Evolutionary conservation across 2,113 vertebrate species (phyloP).

Genomic region (Ariopsis seemanni): DNA sequence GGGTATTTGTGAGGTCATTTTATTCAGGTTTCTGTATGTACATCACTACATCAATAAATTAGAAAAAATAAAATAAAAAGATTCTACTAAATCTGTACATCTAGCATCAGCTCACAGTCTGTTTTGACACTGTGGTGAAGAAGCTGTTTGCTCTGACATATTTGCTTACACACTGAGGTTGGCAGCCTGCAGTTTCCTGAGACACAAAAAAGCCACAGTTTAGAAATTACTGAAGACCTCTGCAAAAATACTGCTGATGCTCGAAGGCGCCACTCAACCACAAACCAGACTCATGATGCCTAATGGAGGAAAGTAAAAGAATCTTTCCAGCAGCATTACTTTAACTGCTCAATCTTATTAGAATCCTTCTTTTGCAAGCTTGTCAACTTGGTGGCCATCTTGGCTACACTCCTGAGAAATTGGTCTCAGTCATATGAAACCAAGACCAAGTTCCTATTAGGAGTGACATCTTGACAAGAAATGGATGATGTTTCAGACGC

Average conservation of each 20-base stretch:
- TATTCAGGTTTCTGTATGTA: not conserved
- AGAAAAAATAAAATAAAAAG: not conserved
- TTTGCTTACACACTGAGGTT: constrained; percentile 11
- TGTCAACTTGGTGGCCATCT: not conserved
- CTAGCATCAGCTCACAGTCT: not conserved
- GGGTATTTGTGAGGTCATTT: not conserved
- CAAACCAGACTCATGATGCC: constrained; percentile 9
- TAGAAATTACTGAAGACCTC: constrained; percentile 21
- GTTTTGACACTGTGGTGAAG: not conserved
- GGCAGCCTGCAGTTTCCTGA: not conserved
- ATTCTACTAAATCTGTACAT: not conserved
- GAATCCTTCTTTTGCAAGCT: not conserved
- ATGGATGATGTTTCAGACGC: not conserved
- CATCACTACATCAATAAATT: not conserved
- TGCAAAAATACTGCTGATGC: constrained; percentile 31
- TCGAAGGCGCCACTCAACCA: not conserved
- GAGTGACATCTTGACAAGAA: not conserved
- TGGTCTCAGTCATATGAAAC: not conserved
- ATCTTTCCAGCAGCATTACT: not conserved
- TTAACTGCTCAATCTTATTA: not conserved
- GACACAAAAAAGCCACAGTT: constrained; percentile 26
- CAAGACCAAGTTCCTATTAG: not conserved
- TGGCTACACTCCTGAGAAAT: not conserved
- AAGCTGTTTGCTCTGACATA: constrained; percentile 19
- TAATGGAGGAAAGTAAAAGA: not conserved